phyloP scores from a whole-genome alignment of 2,113 vertebrate genomes.

The Acrocephalus kingi region DNA sequence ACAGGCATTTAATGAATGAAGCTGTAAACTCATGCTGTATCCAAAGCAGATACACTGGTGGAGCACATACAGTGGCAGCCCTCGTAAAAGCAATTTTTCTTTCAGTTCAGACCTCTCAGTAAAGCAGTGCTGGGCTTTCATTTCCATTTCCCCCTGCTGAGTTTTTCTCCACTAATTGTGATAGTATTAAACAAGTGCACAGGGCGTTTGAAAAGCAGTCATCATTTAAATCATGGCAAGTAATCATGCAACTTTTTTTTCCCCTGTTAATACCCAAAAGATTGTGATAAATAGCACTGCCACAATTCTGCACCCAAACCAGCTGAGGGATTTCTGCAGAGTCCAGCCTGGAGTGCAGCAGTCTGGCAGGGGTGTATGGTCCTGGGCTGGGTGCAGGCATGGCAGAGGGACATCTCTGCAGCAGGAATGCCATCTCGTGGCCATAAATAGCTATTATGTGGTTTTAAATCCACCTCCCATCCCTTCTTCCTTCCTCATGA shows the following conservation, averaged over 20 bases:
- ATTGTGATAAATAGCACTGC: background rate
- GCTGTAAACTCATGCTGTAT: background rate
- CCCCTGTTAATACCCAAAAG: background rate
- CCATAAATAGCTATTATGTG: background rate
- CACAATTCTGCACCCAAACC: background rate
- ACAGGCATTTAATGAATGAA: background rate
- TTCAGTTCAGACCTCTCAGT: background rate
- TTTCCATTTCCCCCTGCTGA: background rate
- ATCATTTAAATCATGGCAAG: background rate
- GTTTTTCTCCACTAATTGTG: background rate
- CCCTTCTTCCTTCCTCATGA: background rate
- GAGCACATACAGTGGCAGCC: background rate
- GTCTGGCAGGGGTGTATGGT: background rate
- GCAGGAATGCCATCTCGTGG: slow-evolving; percentile 73
- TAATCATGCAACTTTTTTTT: background rate
- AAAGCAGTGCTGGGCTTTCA: background rate
- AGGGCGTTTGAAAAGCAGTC: background rate
- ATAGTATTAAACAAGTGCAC: background rate
- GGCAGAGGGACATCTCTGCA: slow-evolving; percentile 28
- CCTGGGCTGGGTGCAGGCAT: background rate
- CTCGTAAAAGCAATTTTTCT: background rate
- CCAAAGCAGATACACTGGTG: background rate
- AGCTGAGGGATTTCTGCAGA: background rate
- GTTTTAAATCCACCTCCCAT: background rate
- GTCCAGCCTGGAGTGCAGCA: background rate